phyloP scores from a whole-genome alignment of 2,797 vertebrate species.

The Intellagama lesueurii region DNA sequence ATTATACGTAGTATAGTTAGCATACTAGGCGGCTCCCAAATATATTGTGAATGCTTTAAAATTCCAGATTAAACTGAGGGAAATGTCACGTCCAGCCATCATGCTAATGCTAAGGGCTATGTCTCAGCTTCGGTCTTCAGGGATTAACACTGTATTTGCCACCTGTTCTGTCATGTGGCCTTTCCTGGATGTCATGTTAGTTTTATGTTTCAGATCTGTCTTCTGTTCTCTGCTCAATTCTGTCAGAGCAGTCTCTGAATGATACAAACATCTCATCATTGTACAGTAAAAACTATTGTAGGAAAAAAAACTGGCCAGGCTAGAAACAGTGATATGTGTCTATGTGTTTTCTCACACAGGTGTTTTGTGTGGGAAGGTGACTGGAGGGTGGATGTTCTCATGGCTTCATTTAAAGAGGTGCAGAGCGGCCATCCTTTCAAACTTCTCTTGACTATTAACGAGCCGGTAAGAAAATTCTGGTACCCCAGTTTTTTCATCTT shows the following conservation, averaged over 20 bases:
- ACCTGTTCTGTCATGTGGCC: not conserved
- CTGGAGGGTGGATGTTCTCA: slow-evolving; percentile 82
- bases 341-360: slow-evolving; percentile 67
- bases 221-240: not conserved
- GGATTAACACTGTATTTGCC: not conserved
- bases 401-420: slow-evolving; percentile 77
- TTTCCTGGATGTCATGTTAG: not conserved
- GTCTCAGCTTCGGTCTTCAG: not conserved
- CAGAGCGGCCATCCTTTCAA: slow-evolving; percentile 83
- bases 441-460: slow-evolving; percentile 83
- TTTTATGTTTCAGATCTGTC: not conserved
- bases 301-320: not conserved
- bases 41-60: not conserved
- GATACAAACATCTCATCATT: not conserved
- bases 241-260: not conserved
- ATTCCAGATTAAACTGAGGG: not conserved
- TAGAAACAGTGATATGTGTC: slow-evolving; percentile 24
- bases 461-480: slow-evolving; percentile 76
- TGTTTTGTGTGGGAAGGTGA: slow-evolving; percentile 88
- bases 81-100: not conserved
- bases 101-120: not conserved
- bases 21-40: not conserved
- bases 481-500: not conserved
- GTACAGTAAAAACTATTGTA: not conserved
- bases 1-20: fast-evolving